These are phyloP conservation scores for Callyntrura guangdongensis DNA, from an alignment of 2,888 invertebrate genomes.

Conservation along the genomic window DNA sequence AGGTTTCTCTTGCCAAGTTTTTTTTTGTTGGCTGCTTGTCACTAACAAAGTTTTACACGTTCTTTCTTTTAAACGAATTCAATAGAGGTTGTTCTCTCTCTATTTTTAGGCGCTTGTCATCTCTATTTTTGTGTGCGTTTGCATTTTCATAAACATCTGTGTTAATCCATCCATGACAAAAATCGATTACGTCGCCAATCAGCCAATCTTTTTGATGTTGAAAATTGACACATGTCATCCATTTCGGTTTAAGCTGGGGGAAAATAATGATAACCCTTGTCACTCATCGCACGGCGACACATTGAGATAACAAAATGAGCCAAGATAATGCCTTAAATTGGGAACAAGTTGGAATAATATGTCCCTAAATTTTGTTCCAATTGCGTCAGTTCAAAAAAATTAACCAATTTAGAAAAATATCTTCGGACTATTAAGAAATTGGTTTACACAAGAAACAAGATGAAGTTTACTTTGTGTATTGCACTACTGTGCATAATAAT, in stretches of 20 bases:
- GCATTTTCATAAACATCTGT: conserved; percentile 13
- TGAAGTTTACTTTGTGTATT: background rate
- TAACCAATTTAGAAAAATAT: too few species aligned
- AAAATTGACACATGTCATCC: background rate
- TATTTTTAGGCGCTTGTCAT: conserved; percentile 11
- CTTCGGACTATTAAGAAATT: too few species aligned
- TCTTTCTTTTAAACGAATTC: conserved; percentile 13
- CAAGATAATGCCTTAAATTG: too few species aligned
- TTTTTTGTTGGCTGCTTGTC: background rate
- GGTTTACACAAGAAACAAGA: background rate
- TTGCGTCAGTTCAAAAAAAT: too few species aligned
- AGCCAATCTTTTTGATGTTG: background rate
- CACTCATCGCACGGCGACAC: too few species aligned
- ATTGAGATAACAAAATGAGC: too few species aligned
- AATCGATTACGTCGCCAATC: background rate
- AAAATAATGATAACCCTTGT: too few species aligned
- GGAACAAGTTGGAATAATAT: too few species aligned
- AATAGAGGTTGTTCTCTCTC: too few species aligned
- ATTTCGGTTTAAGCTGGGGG: background rate
- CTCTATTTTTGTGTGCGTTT: conserved; percentile 26
- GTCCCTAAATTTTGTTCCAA: too few species aligned
- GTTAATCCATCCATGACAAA: conserved; percentile 2
- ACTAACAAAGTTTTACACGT: background rate
- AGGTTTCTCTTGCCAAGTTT: background rate
- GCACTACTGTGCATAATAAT: too few species aligned